These are phyloP conservation scores for Artibeus lituratus DNA, from an alignment of 2,797 vertebrate species.

Conservation along the genomic window DNA sequence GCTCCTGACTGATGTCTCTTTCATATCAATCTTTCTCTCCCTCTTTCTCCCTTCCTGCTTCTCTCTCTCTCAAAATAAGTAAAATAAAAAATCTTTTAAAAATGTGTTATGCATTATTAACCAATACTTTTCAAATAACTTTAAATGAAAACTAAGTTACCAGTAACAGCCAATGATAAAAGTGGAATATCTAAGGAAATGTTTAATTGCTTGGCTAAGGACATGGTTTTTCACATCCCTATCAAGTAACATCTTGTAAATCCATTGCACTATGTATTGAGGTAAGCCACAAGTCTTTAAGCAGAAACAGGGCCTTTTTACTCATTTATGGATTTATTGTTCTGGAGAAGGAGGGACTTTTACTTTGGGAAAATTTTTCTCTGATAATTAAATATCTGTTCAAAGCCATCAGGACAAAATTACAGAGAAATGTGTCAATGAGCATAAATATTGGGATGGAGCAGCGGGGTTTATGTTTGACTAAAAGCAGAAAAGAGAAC, in stretches of 20 bases:
- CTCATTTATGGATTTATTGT: not conserved
- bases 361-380: not conserved
- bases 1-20: not conserved
- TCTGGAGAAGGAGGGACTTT: not conserved
- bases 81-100: not conserved
- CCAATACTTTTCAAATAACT: not conserved
- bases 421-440: not conserved
- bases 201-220: constrained; percentile 1
- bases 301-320: not conserved
- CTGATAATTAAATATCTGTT: constrained; percentile 16
- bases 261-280: not conserved
- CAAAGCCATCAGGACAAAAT: not conserved
- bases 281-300: constrained; percentile 25
- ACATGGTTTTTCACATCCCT: not conserved
- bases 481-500: not conserved
- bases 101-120: constrained; percentile 12
- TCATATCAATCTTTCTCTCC: not conserved
- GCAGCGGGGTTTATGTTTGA: not conserved
- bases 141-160: constrained; percentile 14
- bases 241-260: constrained; percentile 5
- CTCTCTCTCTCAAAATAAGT: not conserved
- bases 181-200: not conserved
- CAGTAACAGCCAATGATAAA: not conserved
- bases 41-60: not conserved
- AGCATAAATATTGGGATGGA: not conserved